phyloP scores from a whole-genome alignment of 2,113 vertebrate genomes.

The Ploceus nigricollis region DNA sequence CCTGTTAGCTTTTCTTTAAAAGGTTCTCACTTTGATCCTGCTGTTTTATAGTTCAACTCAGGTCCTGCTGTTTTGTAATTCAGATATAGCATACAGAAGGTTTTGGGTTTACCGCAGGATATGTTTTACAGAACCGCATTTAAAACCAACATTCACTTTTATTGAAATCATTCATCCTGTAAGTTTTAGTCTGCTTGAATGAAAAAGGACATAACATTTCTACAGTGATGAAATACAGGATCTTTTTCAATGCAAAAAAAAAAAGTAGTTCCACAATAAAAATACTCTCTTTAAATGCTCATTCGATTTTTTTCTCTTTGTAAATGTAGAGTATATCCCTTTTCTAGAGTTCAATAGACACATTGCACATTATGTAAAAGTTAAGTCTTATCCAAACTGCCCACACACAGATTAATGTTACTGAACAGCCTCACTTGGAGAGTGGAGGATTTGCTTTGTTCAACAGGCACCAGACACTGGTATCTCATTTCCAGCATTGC shows the following conservation, averaged over 20 bases:
- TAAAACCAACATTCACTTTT: neutral
- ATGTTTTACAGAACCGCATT: neutral
- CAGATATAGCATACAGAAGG: neutral
- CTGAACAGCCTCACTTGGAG: neutral
- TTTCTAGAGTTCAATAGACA: neutral
- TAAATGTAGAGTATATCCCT: neutral
- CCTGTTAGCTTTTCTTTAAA: neutral
- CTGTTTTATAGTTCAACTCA: neutral
- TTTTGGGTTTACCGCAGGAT: neutral
- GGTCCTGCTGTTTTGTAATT: neutral
- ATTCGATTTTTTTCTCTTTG: neutral
- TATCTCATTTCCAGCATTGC: neutral
- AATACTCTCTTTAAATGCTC: neutral
- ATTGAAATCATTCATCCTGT: neutral
- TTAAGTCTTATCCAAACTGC: neutral
- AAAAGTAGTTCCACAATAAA: neutral
- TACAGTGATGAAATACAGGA: neutral
- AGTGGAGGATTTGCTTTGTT: neutral
- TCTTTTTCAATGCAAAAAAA: neutral
- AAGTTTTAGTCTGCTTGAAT: neutral
- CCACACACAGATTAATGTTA: neutral
- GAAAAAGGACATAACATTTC: neutral
- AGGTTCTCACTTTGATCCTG: neutral
- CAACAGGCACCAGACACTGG: neutral
- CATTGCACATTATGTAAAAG: neutral